Conservation (phyloP, 2,888 invertebrate species). For the Andrena bicolor region DNA sequence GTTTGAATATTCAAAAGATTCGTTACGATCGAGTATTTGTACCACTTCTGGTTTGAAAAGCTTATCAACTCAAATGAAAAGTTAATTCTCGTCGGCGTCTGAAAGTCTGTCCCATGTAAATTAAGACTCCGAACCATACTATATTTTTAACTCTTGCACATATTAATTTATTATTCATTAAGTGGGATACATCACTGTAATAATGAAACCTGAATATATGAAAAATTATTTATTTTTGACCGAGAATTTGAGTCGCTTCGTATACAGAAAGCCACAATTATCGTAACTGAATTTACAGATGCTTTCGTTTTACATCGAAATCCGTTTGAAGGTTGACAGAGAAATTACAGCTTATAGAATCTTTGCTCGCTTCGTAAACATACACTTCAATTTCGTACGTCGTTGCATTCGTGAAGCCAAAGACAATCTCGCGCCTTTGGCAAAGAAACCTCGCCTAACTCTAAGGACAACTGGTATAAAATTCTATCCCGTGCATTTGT, state of each 20-base stretch:
- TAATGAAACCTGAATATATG: constrained; percentile 59
- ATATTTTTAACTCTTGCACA: no score
- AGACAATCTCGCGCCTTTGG: constrained; percentile 40
- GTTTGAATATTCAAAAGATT: constrained; percentile 11
- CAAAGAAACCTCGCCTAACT: constrained; percentile 64
- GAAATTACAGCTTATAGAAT: constrained; percentile 27
- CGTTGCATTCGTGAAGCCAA: constrained; percentile 35
- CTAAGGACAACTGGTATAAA: constrained; percentile 74
- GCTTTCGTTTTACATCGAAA: constrained; percentile 35
- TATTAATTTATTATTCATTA: background rate
- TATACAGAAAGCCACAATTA: constrained; percentile 64
- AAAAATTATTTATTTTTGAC: constrained; percentile 78
- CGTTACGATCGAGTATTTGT: background rate
- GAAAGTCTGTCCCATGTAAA: no score
- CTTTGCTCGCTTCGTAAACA: constrained; percentile 28
- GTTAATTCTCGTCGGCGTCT: no score
- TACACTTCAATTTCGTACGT: constrained; percentile 31
- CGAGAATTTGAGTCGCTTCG: constrained; percentile 55
- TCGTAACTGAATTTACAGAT: constrained; percentile 61
- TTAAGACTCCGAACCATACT: no score
- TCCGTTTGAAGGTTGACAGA: constrained; percentile 35
- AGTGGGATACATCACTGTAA: constrained; percentile 8
- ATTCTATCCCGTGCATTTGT: constrained; percentile 69
- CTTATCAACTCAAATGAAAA: no score
- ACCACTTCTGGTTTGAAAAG: background rate